A percentile compares a stretch with the other conserved stretches of the same genome.
Conservation (phyloP, 2,888 invertebrate species). For the Drosophila diplacantha region DNA sequence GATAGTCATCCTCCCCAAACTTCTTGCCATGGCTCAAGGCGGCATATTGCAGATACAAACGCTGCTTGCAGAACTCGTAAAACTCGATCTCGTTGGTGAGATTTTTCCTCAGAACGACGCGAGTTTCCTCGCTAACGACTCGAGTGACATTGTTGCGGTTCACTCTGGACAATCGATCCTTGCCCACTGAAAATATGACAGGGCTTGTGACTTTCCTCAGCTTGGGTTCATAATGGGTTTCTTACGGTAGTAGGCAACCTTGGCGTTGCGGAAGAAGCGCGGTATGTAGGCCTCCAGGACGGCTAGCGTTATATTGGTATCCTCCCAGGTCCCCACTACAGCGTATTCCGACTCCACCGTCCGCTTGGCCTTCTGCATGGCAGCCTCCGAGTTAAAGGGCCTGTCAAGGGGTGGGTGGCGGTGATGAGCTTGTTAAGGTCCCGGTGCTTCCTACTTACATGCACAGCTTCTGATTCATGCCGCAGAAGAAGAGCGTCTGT, state of each 20-base stretch:
- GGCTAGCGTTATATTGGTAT: constrained; percentile 88
- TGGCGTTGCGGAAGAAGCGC: constrained; percentile 87
- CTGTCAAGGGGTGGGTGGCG: constrained; percentile 78
- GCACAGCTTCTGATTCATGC: constrained; percentile 87
- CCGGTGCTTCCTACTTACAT: constrained; percentile 80
- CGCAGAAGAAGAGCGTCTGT: constrained; percentile 93
- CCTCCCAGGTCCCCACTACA: constrained; percentile 92
- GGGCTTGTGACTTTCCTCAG: neutral
- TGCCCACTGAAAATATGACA: constrained; percentile 65
- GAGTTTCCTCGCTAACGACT: constrained; percentile 84
- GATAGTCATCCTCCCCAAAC: constrained; percentile 70
- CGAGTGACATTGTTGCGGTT: constrained; percentile 83
- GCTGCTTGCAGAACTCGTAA: constrained; percentile 92
- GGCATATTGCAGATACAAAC: constrained; percentile 87
- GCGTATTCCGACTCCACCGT: constrained; percentile 92
- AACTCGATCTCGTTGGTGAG: constrained; percentile 93
- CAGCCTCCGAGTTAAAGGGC: constrained; percentile 89
- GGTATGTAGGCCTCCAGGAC: constrained; percentile 92
- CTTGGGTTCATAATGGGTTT: neutral
- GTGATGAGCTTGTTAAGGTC: neutral
- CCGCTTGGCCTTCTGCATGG: constrained; percentile 88
- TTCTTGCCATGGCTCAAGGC: constrained; percentile 80
- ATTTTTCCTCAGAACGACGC: constrained; percentile 88
- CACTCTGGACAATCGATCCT: constrained; percentile 79
- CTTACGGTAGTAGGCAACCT: constrained; percentile 87